Percentiles rank a stretch among this genome's conserved stretches.
Conservation (phyloP, 2,113 vertebrate genomes). For the Trichechus manatus region DNA sequence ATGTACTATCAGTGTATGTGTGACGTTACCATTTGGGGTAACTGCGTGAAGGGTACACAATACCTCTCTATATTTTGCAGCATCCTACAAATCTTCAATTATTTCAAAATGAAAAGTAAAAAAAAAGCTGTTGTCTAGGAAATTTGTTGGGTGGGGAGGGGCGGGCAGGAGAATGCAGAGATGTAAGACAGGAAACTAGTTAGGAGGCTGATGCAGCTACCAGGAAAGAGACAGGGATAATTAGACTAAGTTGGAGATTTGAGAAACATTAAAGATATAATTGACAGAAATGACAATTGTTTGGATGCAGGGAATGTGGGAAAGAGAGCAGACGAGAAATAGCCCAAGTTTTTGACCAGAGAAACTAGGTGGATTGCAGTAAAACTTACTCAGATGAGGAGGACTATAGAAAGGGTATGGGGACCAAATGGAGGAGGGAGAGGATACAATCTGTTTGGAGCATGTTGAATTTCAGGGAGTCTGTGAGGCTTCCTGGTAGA, state of each 20-base stretch:
- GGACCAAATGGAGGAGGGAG: background rate
- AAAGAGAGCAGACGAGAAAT: background rate
- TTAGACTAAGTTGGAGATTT: background rate
- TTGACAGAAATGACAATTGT: background rate
- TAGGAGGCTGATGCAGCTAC: background rate
- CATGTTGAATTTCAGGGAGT: background rate
- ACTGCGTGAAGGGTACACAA: background rate
- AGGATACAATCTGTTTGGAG: background rate
- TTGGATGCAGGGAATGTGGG: background rate
- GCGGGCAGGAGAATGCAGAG: background rate
- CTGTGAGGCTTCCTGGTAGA: background rate
- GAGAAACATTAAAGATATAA: background rate
- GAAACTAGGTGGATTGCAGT: background rate
- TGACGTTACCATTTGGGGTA: background rate
- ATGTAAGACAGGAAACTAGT: background rate
- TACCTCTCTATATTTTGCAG: background rate
- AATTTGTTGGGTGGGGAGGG: background rate
- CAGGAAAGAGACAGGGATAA: background rate
- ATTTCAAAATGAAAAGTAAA: conserved; percentile 16
- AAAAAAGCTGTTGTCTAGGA: background rate
- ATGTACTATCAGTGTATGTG: background rate
- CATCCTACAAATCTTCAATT: background rate
- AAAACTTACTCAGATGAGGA: background rate
- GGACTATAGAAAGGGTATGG: background rate
- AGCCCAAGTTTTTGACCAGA: background rate